These are phyloP conservation scores for Drosophila erecta DNA, from an alignment of 1,140 invertebrate genomes.

Conservation along the genomic window DNA sequence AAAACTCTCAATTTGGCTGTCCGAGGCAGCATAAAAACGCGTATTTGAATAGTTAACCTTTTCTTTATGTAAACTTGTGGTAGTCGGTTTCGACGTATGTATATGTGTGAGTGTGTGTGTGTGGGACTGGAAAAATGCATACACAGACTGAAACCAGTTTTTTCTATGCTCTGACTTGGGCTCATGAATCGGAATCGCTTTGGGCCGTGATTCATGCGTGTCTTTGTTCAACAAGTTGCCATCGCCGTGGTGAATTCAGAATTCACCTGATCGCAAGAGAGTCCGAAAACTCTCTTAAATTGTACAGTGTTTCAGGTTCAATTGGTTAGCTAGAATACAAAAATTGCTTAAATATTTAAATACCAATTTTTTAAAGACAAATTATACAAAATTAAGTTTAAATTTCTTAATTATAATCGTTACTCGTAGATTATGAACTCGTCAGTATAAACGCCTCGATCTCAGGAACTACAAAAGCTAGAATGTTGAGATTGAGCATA, in stretches of 20 bases:
- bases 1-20: slow-evolving; percentile 45
- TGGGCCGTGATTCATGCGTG: slow-evolving; percentile 77
- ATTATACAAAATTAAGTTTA: too few species aligned
- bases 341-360: too few species aligned
- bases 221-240: slow-evolving; percentile 33
- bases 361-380: too few species aligned
- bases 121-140: slow-evolving; percentile 54
- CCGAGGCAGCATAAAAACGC: slow-evolving; percentile 28
- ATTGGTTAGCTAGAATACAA: neutral
- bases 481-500: too few species aligned
- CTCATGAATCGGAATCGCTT: slow-evolving; percentile 40
- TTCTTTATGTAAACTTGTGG: slow-evolving; percentile 46
- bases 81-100: slow-evolving; percentile 5
- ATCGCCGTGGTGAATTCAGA: slow-evolving; percentile 48
- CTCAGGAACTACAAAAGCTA: too few species aligned
- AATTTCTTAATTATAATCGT: too few species aligned
- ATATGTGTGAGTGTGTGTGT: slow-evolving; percentile 27
- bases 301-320: slow-evolving; percentile 35
- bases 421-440: too few species aligned
- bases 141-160: slow-evolving; percentile 71
- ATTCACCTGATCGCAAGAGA: slow-evolving; percentile 44
- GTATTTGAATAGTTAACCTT: slow-evolving; percentile 78
- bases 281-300: slow-evolving; percentile 48
- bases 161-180: slow-evolving; percentile 62
- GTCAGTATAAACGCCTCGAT: too few species aligned